Evolutionary conservation across 2,888 invertebrate species (phyloP).

Genomic region (Drosophila lacicola): DNA sequence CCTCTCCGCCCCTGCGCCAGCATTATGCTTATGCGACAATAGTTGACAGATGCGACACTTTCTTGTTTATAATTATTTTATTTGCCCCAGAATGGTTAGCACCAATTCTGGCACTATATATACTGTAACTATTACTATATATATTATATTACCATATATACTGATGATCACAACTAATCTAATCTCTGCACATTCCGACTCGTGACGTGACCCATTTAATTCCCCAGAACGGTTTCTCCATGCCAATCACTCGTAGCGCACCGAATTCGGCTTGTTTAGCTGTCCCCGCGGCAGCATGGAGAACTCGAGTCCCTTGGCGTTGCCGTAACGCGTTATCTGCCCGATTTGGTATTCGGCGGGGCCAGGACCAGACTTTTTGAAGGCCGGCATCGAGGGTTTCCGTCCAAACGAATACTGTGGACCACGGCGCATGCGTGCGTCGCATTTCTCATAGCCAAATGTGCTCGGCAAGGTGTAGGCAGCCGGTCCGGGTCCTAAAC

Average conservation of each 20-base stretch:
- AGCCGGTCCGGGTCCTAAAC: constrained; percentile 63
- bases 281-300: constrained; percentile 49
- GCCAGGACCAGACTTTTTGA: constrained; percentile 52
- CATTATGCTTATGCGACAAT: neutral
- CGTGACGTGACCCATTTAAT: neutral
- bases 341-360: constrained; percentile 62
- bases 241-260: constrained; percentile 30
- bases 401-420: constrained; percentile 58
- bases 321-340: constrained; percentile 59
- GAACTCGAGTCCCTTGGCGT: constrained; percentile 43
- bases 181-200: neutral
- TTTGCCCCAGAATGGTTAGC: no score
- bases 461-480: constrained; percentile 63
- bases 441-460: constrained; percentile 48
- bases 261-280: constrained; percentile 38
- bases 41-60: no score
- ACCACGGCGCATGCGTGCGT: constrained; percentile 39
- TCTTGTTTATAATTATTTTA: no score
- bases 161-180: no score
- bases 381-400: constrained; percentile 9
- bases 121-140: no score
- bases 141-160: no score
- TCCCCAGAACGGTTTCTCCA: neutral
- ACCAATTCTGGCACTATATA: no score
- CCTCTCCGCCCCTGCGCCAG: no score